A percentile compares a stretch with the other conserved stretches of the same genome.
Conservation (phyloP, 2,113 vertebrate genomes). For the Vulpes vulpes region DNA sequence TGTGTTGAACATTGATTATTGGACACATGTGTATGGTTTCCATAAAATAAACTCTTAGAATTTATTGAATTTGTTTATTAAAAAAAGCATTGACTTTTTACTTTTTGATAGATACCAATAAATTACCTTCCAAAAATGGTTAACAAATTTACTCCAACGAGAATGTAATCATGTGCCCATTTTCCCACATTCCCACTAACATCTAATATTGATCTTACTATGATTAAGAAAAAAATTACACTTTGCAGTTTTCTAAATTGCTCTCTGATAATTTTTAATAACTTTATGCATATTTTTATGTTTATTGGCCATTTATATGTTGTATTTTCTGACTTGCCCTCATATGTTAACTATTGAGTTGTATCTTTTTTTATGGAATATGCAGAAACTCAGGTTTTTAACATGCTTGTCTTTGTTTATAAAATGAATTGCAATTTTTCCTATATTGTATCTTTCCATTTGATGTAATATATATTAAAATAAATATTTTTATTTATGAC, state of each 20-base stretch:
- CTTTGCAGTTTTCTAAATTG: neutral
- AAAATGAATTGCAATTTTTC: conserved; percentile 18
- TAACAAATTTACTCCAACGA: neutral
- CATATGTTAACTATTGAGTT: neutral
- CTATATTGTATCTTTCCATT: neutral
- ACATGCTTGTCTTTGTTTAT: neutral
- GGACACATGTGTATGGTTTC: neutral
- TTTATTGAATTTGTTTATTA: neutral
- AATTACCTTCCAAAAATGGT: neutral
- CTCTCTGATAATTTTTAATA: neutral
- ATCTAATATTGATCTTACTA: neutral
- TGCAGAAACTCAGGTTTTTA: neutral
- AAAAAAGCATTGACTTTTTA: neutral
- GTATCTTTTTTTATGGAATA: neutral
- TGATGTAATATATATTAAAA: neutral
- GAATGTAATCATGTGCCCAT: neutral
- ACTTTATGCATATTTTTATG: neutral
- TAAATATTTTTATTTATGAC: neutral
- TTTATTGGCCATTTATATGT: neutral
- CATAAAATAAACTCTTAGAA: neutral
- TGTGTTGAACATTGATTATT: neutral
- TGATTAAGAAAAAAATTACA: neutral
- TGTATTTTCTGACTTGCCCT: neutral
- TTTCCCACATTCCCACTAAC: neutral
- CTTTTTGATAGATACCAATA: neutral